Evolutionary conservation across 2,797 vertebrate genomes (phyloP).

Genomic region (Thunnus albacares): DNA sequence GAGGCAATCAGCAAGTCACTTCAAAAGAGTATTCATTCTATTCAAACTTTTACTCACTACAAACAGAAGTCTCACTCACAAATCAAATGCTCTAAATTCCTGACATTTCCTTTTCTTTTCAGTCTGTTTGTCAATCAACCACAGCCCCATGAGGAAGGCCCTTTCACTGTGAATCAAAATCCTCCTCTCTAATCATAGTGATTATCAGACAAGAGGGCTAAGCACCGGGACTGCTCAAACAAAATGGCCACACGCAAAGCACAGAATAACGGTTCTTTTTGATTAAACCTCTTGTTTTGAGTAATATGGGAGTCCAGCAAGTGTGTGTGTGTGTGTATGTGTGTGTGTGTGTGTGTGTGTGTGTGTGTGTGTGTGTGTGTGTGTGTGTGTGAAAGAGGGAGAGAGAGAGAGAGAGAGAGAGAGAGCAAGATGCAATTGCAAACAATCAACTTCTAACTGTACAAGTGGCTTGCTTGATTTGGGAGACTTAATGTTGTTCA

Average conservation of each 20-base stretch:
- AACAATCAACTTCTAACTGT: conserved; percentile 33
- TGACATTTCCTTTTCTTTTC: conserved; percentile 28
- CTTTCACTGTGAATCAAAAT: conserved; percentile 14
- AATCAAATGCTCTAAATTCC: conserved; percentile 41
- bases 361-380: neutral
- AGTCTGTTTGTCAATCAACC: conserved; percentile 23
- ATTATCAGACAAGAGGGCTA: conserved; percentile 41
- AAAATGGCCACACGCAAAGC: conserved; percentile 39
- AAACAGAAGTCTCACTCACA: conserved; percentile 26
- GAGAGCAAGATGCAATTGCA: neutral
- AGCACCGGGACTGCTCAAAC: conserved; percentile 37
- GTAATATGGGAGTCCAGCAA: conserved; percentile 5
- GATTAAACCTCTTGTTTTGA: conserved; percentile 55
- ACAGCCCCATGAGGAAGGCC: conserved; percentile 13
- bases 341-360: neutral
- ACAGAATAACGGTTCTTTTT: conserved; percentile 31
- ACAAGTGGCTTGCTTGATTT: conserved; percentile 20
- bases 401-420: neutral
- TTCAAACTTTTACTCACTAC: conserved; percentile 38
- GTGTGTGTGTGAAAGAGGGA: neutral
- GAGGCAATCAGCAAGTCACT: conserved; percentile 58
- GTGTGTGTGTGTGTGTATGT: neutral
- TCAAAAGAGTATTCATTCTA: conserved; percentile 43
- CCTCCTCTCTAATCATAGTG: conserved; percentile 38
- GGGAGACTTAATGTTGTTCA: conserved; percentile 15